Conservation (phyloP, 2,888 invertebrate genomes). For the Xiphydria camelus region DNA sequence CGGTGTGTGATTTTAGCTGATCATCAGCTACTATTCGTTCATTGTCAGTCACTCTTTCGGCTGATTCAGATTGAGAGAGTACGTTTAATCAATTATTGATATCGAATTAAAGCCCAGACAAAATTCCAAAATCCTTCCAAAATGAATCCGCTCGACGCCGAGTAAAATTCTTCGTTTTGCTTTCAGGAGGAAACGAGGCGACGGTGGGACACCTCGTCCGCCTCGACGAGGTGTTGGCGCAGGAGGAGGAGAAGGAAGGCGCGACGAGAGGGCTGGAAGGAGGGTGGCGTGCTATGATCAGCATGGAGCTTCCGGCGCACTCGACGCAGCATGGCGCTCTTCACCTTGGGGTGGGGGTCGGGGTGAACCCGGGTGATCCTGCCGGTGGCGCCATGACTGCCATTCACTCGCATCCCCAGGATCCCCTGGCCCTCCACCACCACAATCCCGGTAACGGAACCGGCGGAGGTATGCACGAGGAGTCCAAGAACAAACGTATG, state of each 20-base stretch:
- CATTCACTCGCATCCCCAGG: constrained; percentile 53
- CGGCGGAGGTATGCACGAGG: constrained; percentile 55
- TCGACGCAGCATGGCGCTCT: constrained; percentile 51
- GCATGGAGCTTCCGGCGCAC: constrained; percentile 55
- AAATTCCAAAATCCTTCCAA: no score
- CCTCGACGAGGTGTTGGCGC: constrained; percentile 39
- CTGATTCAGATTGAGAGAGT: no score
- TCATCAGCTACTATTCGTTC: no score
- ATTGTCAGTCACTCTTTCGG: no score
- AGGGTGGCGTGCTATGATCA: constrained; percentile 54
- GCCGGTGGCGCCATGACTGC: constrained; percentile 47
- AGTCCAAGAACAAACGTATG: constrained; percentile 55
- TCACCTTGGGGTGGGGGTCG: constrained; percentile 48
- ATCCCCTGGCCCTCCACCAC: constrained; percentile 50
- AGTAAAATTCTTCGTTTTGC: no score
- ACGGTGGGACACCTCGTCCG: constrained; percentile 23
- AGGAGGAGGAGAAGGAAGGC: constrained; percentile 31
- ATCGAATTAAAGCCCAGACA: no score
- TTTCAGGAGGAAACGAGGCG: constrained; percentile 17
- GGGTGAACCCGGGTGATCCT: constrained; percentile 49
- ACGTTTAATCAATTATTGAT: no score
- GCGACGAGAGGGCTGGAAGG: constrained; percentile 41
- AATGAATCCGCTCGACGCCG: no score
- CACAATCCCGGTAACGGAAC: constrained; percentile 47
- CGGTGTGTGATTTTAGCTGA: no score